Evolutionary conservation across 2,113 vertebrate genomes (phyloP).

Genomic region (Phocoena sinus): DNA sequence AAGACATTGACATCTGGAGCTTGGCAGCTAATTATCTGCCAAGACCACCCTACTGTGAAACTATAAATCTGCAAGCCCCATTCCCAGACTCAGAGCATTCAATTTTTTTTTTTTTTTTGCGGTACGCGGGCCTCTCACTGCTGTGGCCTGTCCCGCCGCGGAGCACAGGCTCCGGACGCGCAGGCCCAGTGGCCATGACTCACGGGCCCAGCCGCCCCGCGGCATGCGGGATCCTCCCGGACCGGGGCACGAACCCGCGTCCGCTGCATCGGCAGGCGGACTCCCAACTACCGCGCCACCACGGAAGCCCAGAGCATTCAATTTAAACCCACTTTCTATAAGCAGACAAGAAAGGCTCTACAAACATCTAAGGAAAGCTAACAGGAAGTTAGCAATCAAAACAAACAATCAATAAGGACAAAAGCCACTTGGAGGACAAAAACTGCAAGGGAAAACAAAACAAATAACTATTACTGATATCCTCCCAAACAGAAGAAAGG

Average conservation of each 20-base stretch:
- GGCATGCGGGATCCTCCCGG: too few relatives aligned
- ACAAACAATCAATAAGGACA: not conserved
- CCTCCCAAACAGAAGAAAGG: not conserved
- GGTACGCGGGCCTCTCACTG: too few relatives aligned
- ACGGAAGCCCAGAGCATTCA: not conserved
- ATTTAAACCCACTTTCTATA: not conserved
- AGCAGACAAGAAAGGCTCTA: not conserved
- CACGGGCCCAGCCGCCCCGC: too few relatives aligned
- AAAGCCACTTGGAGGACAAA: not conserved
- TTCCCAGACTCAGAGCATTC: not conserved
- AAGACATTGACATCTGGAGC: not conserved
- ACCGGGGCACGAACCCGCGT: too few relatives aligned
- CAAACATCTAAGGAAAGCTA: not conserved
- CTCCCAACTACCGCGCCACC: too few relatives aligned
- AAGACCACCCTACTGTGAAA: not conserved
- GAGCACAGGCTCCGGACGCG: too few relatives aligned
- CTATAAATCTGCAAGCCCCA: not conserved
- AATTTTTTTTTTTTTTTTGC: too few relatives aligned
- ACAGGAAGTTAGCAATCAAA: not conserved
- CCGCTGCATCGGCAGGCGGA: too few relatives aligned
- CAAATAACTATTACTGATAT: not conserved
- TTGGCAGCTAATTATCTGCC: not conserved
- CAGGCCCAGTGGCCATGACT: too few relatives aligned
- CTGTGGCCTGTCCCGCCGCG: too few relatives aligned
- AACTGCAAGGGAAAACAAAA: not conserved